Base-by-base conservation (phyloP, 2,113 vertebrate species). In the Promerops cafer region DNA sequence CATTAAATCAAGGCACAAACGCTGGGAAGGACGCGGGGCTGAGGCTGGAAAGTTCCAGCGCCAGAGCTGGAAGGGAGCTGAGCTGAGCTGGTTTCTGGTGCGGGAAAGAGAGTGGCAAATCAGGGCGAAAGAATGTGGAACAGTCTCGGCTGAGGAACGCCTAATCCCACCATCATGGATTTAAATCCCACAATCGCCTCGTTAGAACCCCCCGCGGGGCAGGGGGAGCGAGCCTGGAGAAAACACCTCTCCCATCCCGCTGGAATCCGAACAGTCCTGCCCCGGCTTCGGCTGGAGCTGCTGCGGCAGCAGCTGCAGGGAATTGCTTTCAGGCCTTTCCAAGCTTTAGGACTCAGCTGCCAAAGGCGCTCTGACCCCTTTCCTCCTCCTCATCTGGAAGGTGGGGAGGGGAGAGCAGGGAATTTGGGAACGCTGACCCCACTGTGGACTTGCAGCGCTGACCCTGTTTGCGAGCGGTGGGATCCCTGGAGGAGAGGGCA, bases 1-100 rank as follows among this genome's bases (percentile, higher is more conserved):
- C 95, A 90, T 95, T 97, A 98, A 97, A 97, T 97, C 95, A 97
- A 97, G 96, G 96, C 96, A 87, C 96, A 93, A 64, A 45, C 18
- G 20, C 89, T 53, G 61, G 94, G 93, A 97, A 95, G 78, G 86
- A 91, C 8, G 39, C 77, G 7, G 61, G 85, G 56, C 92, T 45
- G 79, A 61, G 68, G 84, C 92, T 94, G 91, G 39, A 93, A 94
- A 83, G 89, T 82, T 96, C 72, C 69, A 69, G 81, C 1, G 0
- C 61, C 1, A 33, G 76, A 72, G 85, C 90, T 64, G 85, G 93
- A 84, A 84, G 72, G 69, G 77, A 86, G 85, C 87, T 69, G 85
- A 89, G 75, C 23, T 9, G 37, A 92, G 77, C 85, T 9, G 52
- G 79, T 94, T 95, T 87, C 93, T 89, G 71, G 75, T 82, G 3